These are phyloP conservation scores for Idris sp. DNA, from an alignment of 1,140 invertebrate genomes.

Conservation along the genomic window DNA sequence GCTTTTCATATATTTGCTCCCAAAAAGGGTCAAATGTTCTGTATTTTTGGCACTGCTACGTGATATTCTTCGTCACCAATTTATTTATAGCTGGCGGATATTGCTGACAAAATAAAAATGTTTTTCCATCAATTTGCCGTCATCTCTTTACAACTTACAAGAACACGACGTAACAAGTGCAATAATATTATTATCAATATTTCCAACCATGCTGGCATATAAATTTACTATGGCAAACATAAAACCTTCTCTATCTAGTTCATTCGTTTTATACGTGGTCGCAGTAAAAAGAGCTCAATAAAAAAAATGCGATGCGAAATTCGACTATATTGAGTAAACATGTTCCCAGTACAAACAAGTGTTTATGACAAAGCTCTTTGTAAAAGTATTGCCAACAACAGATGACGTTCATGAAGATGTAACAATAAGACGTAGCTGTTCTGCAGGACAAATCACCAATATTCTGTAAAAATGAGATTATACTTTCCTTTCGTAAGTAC, in stretches of 20 bases:
- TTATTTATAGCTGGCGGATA: constrained; percentile 35
- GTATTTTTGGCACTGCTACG: constrained; percentile 33
- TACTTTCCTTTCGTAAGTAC: constrained; percentile 38
- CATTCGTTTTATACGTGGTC: constrained; percentile 56
- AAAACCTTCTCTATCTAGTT: constrained; percentile 60
- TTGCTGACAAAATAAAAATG: constrained; percentile 39
- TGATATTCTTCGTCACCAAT: constrained; percentile 43
- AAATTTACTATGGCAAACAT: constrained; percentile 52
- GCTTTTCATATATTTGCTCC: not conserved
- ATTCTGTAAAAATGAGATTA: constrained; percentile 41
- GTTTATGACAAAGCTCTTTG: constrained; percentile 41
- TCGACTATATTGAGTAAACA: constrained; percentile 52
- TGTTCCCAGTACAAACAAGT: constrained; percentile 54
- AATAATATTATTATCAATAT: constrained; percentile 65
- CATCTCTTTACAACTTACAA: constrained; percentile 50
- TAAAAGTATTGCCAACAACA: constrained; percentile 56
- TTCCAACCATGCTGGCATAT: constrained; percentile 42
- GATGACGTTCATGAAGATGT: constrained; percentile 59
- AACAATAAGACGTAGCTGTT: constrained; percentile 57
- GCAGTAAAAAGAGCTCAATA: constrained; percentile 56
- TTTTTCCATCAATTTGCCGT: constrained; percentile 54
- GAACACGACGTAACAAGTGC: constrained; percentile 60
- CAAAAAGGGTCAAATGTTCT: constrained; percentile 10
- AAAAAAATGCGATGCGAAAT: constrained; percentile 50
- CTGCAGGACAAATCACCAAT: constrained; percentile 25